Percentiles rank a stretch among this genome's conserved stretches.
Conservation (phyloP, 2,888 invertebrate genomes). For the Sycophila texana region DNA sequence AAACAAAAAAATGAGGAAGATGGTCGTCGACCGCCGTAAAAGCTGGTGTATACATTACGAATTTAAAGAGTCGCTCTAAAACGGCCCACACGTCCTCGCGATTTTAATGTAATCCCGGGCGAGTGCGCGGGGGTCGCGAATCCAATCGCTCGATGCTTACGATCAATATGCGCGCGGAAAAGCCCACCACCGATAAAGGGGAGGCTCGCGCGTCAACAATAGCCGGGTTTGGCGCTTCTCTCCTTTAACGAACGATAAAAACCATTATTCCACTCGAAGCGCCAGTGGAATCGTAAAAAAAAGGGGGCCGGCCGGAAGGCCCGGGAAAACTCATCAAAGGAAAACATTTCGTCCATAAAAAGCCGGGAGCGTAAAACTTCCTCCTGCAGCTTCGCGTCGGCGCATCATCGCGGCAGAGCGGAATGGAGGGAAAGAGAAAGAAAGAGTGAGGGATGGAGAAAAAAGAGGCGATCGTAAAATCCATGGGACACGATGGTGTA, state of each 20-base stretch:
- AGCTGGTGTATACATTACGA: too few relatives aligned
- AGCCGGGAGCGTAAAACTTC: slow-evolving; percentile 40
- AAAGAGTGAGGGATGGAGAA: slow-evolving; percentile 13
- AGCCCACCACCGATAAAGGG: neutral
- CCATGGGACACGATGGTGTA: too few relatives aligned
- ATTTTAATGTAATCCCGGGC: too few relatives aligned
- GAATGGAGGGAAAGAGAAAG: neutral
- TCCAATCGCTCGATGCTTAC: slow-evolving; percentile 7
- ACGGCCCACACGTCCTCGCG: too few relatives aligned
- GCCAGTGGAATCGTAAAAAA: slow-evolving; percentile 47
- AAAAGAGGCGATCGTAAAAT: slow-evolving; percentile 39
- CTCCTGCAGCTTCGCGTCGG: neutral
- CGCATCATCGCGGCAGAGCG: neutral
- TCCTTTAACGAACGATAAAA: slow-evolving; percentile 51
- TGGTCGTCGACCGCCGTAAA: too few relatives aligned
- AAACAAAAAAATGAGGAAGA: too few relatives aligned
- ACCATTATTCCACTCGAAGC: slow-evolving; percentile 51
- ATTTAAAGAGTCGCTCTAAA: too few relatives aligned
- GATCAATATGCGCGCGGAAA: slow-evolving; percentile 11
- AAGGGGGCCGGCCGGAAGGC: slow-evolving; percentile 13
- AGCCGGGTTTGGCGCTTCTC: neutral
- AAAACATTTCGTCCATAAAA: slow-evolving; percentile 49
- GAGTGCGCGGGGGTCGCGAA: neutral
- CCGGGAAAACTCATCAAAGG: slow-evolving; percentile 47
- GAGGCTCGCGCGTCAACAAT: neutral